Evolutionary conservation across 2,797 vertebrate genomes (phyloP), one percentile per base, ranked within the genome.

Genomic region (Channa striata): DNA sequence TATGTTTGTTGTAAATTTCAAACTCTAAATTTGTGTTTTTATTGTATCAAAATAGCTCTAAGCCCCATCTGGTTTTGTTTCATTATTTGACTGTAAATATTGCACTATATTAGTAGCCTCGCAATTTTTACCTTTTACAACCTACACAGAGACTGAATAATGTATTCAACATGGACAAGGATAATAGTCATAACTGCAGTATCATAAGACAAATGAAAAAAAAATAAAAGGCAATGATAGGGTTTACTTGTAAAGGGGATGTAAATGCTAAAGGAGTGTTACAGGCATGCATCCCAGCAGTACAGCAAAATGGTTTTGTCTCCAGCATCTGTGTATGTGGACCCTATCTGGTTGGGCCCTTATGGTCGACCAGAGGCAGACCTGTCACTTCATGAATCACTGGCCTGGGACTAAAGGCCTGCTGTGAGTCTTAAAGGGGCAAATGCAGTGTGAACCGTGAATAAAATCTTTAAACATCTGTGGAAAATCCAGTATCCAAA

Each of bases 381-480:
- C 90, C 85, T 93, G 92, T 93, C 92, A 93, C 86, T 89, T 84
- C 81, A 93, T 94, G 91, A 94, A 93, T 94, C 91, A 94, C 25
- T 75, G 36, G 82, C 86, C 83, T 81, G 81, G 80, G 87, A 90
- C 90, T 75, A 65, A 82, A 77, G 75, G 75, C 91, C 93, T 93
- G 89, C 92, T 93, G 91, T 90, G 93, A 94, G 80, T 89, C 89
- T 91, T 94, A 94, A 93, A 86, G 88, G 82, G 81, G 86, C 81
- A 93, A 94, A 93, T 92, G 78, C 80, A 61, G 90, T 92, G 92
- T 93, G 93, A 94, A 93, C 92, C 87, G 83, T 94, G 91, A 94
- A 94, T 90, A 87, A 87, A 87, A 90, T 87, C 84, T 90, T 93
- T 91, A 93, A 92, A 93, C 85, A 81, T 77, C 79, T 88, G 89